Evolutionary conservation across 2,113 vertebrate species (phyloP), one percentile per base, ranked within the genome.

Genomic region (Toxostoma redivivum): DNA sequence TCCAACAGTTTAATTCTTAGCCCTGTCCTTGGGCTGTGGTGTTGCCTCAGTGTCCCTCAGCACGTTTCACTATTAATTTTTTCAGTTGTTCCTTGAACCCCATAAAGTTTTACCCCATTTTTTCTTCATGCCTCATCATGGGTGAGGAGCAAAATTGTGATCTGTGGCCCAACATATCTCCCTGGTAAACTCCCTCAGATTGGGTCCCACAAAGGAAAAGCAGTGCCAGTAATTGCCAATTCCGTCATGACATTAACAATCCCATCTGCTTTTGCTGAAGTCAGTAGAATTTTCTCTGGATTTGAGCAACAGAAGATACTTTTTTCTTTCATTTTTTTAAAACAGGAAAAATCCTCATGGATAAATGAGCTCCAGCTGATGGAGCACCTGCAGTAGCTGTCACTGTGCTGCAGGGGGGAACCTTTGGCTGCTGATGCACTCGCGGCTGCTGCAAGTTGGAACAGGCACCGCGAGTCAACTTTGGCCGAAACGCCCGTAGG

Each of bases 341-440:
- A 53, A 15, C 35, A 11, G 8, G 37, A 40, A 78, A 86, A 53
- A 33, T 54, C 42, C 15, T 8, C 20, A 2, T 24, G 3, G 16
- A 8, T 8, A 16, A 53, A 64, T 15, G 57, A 37, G 67, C 40
- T 38, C 5, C 53, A 9, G 71, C 31, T 51, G 27, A 5, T 6
- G 37, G 53, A 18, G 4, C 19, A 80, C 53, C 87, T 97, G 96
- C 95, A 97, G 85, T 97, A 92, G 90, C 96, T 58, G 7, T 5
- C 53, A 35, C 22, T 61, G 87, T 81, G 58, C 97, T 96, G 97
- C 88, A 97, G 96, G 92, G 96, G 97, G 96, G 42, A 96, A 91
- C 87, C 94, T 96, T 93, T 53, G 91, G 96, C 96, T 94, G 83
- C 92, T 31, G 83, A 95, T 81, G 5, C 37, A 8, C 23, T 47